Conservation (phyloP, 2,888 invertebrate genomes). For the Drosophila melanosoma region DNA sequence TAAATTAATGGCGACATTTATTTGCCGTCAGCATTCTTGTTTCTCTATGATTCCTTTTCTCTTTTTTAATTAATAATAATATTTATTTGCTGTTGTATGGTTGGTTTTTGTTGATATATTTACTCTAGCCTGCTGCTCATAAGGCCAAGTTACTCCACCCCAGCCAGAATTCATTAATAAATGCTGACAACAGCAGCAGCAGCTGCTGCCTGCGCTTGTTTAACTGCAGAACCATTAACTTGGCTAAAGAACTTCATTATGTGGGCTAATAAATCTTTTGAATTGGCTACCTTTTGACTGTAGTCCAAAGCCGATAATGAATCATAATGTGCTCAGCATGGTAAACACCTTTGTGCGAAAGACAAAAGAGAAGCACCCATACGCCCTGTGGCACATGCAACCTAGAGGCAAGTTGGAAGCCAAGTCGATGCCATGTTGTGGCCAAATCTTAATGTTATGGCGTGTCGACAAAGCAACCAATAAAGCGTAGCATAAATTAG, state of each 20-base stretch:
- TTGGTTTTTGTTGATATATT: conserved; percentile 14
- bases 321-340: conserved; percentile 62
- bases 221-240: conserved; percentile 76
- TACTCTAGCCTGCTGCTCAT: conserved; percentile 6
- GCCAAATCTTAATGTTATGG: conserved; percentile 68
- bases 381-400: conserved; percentile 48
- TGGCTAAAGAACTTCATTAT: conserved; percentile 72
- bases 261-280: conserved; percentile 65
- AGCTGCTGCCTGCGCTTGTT: conserved; percentile 28
- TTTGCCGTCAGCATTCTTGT: not conserved
- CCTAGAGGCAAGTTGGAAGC: conserved; percentile 25
- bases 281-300: conserved; percentile 74
- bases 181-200: conserved; percentile 47
- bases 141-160: not conserved
- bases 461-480: conserved; percentile 74
- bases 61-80: conserved; percentile 6
- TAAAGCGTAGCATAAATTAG: conserved; percentile 79
- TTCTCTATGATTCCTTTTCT: not conserved
- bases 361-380: conserved; percentile 37
- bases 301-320: conserved; percentile 61
- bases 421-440: conserved; percentile 42
- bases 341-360: conserved; percentile 51
- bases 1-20: conserved; percentile 3
- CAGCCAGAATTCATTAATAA: conserved; percentile 40
- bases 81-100: conserved; percentile 18